A percentile compares a stretch with the other conserved stretches of the same genome.
These are phyloP conservation scores for silkworm (Bombyx mori) DNA, from an alignment of 1,140 invertebrate species.

Conservation along the genomic window DNA sequence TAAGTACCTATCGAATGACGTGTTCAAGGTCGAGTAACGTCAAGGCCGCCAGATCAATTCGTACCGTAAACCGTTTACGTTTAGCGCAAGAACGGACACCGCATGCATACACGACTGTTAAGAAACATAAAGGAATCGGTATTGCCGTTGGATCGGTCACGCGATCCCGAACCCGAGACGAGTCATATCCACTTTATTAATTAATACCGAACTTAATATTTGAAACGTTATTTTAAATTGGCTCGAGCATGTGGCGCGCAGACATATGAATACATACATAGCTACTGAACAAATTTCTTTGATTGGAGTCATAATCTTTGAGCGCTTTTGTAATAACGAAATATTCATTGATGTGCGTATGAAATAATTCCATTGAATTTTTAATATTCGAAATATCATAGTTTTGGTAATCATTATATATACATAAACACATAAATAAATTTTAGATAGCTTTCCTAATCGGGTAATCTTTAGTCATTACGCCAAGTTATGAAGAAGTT, in stretches of 20 bases:
- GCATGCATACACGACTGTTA: constrained; percentile 2
- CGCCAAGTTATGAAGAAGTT: no score
- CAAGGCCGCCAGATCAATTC: no score
- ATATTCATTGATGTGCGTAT: no score
- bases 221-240: background rate
- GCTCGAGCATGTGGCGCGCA: background rate
- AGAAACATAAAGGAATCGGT: constrained; percentile 23
- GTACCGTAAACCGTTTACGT: no score
- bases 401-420: background rate
- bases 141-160: constrained; percentile 20
- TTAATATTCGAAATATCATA: background rate
- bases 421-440: background rate
- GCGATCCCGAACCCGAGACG: constrained; percentile 24
- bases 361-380: no score
- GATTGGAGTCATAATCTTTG: no score
- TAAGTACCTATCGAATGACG: no score
- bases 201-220: constrained; percentile 38
- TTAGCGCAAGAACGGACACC: no score
- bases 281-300: no score
- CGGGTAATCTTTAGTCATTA: no score
- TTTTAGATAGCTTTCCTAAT: background rate
- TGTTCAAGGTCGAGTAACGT: no score
- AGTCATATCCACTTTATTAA: constrained; percentile 49
- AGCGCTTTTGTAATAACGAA: no score
- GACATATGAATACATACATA: background rate